Conservation (phyloP, 2,113 vertebrate species). For the Hipposideros armiger region DNA sequence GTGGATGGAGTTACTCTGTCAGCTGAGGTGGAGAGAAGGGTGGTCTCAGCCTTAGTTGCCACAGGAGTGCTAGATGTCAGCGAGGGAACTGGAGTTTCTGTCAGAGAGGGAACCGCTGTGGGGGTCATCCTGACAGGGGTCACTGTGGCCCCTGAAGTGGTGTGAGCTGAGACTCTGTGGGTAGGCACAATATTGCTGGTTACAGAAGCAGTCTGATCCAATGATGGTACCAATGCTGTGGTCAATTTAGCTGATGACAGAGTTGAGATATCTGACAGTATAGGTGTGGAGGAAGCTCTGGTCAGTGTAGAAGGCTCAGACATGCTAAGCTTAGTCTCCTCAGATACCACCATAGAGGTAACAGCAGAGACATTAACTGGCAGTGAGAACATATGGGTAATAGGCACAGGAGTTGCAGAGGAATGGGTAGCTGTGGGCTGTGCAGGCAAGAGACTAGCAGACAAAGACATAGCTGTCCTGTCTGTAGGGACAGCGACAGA, state of each 20-base stretch:
- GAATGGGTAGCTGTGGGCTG: neutral
- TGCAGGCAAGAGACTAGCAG: conserved; percentile 1
- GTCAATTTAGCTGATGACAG: neutral
- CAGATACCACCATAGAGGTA: neutral
- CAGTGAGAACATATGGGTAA: neutral
- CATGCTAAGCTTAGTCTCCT: neutral
- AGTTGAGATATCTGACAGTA: neutral
- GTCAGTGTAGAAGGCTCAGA: neutral
- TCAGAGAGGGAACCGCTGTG: neutral
- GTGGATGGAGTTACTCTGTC: conserved; percentile 44
- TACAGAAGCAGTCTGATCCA: conserved; percentile 28
- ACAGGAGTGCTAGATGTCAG: conserved; percentile 4
- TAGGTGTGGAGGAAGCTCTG: conserved; percentile 1
- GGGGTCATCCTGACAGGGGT: conserved; percentile 13
- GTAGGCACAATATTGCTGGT: neutral
- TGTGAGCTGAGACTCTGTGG: neutral
- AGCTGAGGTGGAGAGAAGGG: neutral
- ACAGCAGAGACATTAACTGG: conserved; percentile 27
- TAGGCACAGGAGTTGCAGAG: neutral
- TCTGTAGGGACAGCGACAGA: neutral
- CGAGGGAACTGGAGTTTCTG: conserved; percentile 33
- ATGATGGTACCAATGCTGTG: neutral
- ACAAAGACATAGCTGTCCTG: conserved; percentile 1
- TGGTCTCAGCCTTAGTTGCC: conserved; percentile 2
- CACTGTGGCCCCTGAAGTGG: neutral